Evolutionary conservation across 2,113 vertebrate genomes (phyloP).

Genomic region (Narcine bancroftii): DNA sequence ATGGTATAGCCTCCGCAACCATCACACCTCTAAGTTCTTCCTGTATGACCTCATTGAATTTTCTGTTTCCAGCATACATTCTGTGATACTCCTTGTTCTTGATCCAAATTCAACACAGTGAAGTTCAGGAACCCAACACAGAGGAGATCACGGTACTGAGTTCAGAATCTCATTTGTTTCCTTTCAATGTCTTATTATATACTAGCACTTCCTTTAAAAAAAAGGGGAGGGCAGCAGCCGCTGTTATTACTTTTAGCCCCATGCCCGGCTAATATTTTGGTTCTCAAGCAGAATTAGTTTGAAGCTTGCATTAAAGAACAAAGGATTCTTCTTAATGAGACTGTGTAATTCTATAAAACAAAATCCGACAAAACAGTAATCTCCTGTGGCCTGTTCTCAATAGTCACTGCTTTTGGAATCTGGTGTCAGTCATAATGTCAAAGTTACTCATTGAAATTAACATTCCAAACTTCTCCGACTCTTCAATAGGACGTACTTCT

Average conservation of each 20-base stretch:
- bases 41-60: too few relatives aligned
- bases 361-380: background rate
- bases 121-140: background rate
- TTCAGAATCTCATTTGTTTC: background rate
- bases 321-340: background rate
- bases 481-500: too few relatives aligned
- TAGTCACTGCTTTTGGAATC: background rate
- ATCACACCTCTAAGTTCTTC: too few relatives aligned
- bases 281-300: background rate
- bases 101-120: background rate
- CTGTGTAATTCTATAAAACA: background rate
- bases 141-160: background rate
- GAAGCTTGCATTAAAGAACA: background rate
- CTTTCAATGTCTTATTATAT: background rate
- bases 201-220: background rate
- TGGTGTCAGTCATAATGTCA: background rate
- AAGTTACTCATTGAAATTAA: background rate
- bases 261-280: background rate
- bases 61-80: background rate
- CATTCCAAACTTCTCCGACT: background rate
- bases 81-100: background rate
- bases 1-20: too few relatives aligned
- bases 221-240: background rate
- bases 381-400: background rate
- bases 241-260: background rate